These are phyloP conservation scores for Drosophila mayri DNA, from an alignment of 1,140 invertebrate species.

Conservation along the genomic window DNA sequence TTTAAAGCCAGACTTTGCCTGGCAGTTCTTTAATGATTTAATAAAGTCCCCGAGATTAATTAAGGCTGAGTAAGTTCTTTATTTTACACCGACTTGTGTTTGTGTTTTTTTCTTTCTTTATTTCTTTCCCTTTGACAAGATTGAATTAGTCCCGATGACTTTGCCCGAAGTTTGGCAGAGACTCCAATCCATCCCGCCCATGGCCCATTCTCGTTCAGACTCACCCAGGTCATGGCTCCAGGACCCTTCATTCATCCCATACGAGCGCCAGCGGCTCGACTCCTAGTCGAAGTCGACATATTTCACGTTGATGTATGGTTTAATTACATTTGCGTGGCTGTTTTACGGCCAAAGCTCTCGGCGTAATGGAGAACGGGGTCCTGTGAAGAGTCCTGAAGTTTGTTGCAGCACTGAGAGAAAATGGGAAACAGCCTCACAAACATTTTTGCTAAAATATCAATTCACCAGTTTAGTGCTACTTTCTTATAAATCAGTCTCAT, in stretches of 20 bases:
- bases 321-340: conserved; percentile 82
- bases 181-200: conserved; percentile 19
- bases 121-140: conserved; percentile 5
- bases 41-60: conserved; percentile 42
- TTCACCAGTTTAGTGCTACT: no score
- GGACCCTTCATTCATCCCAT: conserved; percentile 22
- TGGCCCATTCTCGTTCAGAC: no score
- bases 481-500: background rate
- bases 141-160: conserved; percentile 37
- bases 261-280: conserved; percentile 13
- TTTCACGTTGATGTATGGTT: conserved; percentile 84
- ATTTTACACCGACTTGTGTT: conserved; percentile 28
- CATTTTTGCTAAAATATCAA: background rate
- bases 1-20: conserved; percentile 8
- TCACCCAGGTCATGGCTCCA: conserved; percentile 9
- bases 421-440: background rate
- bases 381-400: conserved; percentile 4
- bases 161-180: background rate
- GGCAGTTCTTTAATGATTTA: conserved; percentile 29
- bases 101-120: conserved; percentile 1
- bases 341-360: conserved; percentile 36
- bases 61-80: conserved; percentile 31
- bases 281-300: conserved; percentile 61
- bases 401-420: background rate
- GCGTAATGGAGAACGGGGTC: conserved; percentile 16